A percentile compares a stretch with the other conserved stretches of the same genome.
Conservation (phyloP, 2,797 vertebrate genomes). For the Trachops cirrhosus region DNA sequence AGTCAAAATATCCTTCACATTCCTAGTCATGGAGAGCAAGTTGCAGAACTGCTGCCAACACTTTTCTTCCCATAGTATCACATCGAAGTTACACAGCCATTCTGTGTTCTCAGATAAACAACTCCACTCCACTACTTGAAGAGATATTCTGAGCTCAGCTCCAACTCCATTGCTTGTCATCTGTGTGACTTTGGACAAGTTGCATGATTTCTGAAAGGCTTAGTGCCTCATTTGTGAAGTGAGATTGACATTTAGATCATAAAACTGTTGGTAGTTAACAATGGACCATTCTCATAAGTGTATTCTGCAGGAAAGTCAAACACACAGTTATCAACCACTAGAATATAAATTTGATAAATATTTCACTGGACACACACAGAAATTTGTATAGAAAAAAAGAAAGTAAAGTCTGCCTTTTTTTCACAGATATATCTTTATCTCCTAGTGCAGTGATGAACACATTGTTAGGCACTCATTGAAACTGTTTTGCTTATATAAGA, state of each 20-base stretch:
- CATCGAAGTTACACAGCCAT: neutral
- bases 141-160: neutral
- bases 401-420: neutral
- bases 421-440: neutral
- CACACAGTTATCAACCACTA: neutral
- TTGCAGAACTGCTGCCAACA: too few relatives aligned
- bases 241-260: neutral
- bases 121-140: neutral
- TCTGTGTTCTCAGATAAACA: neutral
- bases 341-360: neutral
- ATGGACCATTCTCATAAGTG: neutral
- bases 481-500: neutral
- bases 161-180: neutral
- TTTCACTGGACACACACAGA: neutral
- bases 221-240: neutral
- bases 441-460: neutral
- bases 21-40: neutral
- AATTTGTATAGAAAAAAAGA: neutral
- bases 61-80: neutral
- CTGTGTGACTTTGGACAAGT: neutral
- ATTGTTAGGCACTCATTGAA: neutral
- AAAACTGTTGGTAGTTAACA: neutral
- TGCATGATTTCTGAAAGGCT: neutral
- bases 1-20: neutral
- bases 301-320: neutral